Evolutionary conservation across 2,113 vertebrate genomes (phyloP).

Genomic region (Aplodontia rufa): DNA sequence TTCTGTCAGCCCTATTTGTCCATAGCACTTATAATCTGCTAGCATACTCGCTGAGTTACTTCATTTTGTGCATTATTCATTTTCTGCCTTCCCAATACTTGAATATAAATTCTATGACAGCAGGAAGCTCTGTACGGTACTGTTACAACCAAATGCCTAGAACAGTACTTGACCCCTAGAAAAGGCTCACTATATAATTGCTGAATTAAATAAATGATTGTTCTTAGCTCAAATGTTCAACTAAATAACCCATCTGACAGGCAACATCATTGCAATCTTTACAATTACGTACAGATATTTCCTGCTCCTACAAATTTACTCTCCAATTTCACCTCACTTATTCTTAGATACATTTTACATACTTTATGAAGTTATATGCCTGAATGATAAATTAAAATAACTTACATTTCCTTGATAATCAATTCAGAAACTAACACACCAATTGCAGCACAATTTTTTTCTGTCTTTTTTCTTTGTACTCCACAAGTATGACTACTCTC

Average conservation of each 20-base stretch:
- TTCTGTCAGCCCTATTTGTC: not conserved
- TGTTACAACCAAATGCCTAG: not conserved
- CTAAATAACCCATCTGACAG: not conserved
- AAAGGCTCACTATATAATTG: not conserved
- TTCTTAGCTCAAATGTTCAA: not conserved
- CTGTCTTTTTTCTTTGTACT: not conserved
- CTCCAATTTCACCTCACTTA: slow-evolving; percentile 63
- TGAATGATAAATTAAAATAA: slow-evolving; percentile 49
- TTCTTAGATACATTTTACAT: slow-evolving; percentile 56
- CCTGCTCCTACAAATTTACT: slow-evolving; percentile 57
- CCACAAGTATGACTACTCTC: not conserved
- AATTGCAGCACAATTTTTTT: not conserved
- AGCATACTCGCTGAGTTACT: not conserved
- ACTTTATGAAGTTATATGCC: slow-evolving; percentile 49
- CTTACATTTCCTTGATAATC: slow-evolving; percentile 52
- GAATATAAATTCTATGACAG: not conserved
- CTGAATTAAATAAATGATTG: not conserved
- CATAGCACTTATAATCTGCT: not conserved
- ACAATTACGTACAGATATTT: slow-evolving; percentile 60
- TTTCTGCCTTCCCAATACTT: not conserved
- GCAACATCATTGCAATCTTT: not conserved
- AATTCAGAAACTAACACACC: slow-evolving; percentile 37
- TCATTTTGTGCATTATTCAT: not conserved
- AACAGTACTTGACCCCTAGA: not conserved
- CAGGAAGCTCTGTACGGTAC: not conserved